Percentiles rank a stretch among this genome's conserved stretches.
These are phyloP conservation scores for Orchestes rusci DNA, from an alignment of 2,888 invertebrate genomes.

Conservation along the genomic window DNA sequence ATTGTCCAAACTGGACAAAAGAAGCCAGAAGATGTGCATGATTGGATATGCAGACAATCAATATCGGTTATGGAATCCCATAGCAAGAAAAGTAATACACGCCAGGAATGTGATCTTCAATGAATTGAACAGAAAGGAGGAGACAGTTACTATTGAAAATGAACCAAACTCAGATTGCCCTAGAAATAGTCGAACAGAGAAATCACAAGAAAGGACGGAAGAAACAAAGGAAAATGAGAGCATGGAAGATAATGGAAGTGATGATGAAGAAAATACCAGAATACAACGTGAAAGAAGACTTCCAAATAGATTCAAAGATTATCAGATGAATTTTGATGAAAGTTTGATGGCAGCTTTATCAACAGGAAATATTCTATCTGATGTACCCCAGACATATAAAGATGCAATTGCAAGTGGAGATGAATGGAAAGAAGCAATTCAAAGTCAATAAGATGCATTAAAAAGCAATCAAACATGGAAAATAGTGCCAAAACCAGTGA, in stretches of 20 bases:
- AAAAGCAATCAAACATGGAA: no score
- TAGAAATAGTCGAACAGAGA: no score
- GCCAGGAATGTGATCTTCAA: not conserved
- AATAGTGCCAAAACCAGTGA: no score
- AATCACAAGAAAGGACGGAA: not conserved
- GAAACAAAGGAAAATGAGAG: not conserved
- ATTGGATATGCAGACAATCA: not conserved
- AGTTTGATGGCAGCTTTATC: conserved; percentile 1
- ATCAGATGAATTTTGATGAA: no score
- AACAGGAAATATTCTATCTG: not conserved
- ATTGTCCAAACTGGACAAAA: not conserved
- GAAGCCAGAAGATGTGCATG: not conserved
- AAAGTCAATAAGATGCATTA: no score
- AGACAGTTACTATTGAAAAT: not conserved
- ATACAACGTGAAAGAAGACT: not conserved
- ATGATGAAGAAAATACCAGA: not conserved
- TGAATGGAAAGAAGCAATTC: conserved; percentile 4
- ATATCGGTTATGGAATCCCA: not conserved
- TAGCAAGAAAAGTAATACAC: not conserved
- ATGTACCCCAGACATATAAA: not conserved
- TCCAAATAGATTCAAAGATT: not conserved
- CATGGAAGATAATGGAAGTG: not conserved
- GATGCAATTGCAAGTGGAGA: not conserved
- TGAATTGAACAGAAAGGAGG: no score
- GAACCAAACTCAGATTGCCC: no score